phyloP scores from a whole-genome alignment of 2,797 vertebrate species.

The Parotocinclus haroldoi region DNA sequence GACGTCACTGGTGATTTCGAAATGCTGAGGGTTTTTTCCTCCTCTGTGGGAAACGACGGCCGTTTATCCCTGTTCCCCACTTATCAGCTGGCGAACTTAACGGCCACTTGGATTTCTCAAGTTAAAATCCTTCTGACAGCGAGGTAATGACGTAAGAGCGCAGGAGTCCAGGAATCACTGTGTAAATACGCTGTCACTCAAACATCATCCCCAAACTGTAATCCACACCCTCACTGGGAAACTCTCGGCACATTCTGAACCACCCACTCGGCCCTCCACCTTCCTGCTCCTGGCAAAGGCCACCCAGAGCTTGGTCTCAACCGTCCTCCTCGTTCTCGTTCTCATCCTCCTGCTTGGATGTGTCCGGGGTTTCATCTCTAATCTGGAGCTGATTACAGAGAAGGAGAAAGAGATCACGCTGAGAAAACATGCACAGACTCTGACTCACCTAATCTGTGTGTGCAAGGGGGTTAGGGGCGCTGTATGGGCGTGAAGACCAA shows the following conservation, averaged over 20 bases:
- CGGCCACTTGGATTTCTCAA: conserved; percentile 31
- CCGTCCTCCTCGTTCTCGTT: not conserved
- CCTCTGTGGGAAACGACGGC: conserved; percentile 37
- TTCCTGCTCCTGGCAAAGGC: conserved; percentile 30
- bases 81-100: conserved; percentile 28
- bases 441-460: conserved; percentile 63
- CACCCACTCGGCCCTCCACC: conserved; percentile 33
- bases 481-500: not conserved
- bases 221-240: conserved; percentile 34
- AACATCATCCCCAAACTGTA: conserved; percentile 20
- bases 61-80: conserved; percentile 40
- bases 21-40: conserved; percentile 24
- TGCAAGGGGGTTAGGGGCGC: conserved; percentile 37
- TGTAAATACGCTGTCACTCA: conserved; percentile 37
- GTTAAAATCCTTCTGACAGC: conserved; percentile 34
- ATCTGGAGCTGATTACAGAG: conserved; percentile 70
- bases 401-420: conserved; percentile 46
- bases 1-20: conserved; percentile 18
- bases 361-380: conserved; percentile 57
- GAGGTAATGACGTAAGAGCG: conserved; percentile 19
- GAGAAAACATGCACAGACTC: conserved; percentile 69
- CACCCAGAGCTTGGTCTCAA: conserved; percentile 31
- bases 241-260: conserved; percentile 20
- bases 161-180: conserved; percentile 28
- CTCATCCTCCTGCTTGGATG: conserved; percentile 29